Conservation (phyloP, 2,797 vertebrate species). For the Coregonus ussuriensis region DNA sequence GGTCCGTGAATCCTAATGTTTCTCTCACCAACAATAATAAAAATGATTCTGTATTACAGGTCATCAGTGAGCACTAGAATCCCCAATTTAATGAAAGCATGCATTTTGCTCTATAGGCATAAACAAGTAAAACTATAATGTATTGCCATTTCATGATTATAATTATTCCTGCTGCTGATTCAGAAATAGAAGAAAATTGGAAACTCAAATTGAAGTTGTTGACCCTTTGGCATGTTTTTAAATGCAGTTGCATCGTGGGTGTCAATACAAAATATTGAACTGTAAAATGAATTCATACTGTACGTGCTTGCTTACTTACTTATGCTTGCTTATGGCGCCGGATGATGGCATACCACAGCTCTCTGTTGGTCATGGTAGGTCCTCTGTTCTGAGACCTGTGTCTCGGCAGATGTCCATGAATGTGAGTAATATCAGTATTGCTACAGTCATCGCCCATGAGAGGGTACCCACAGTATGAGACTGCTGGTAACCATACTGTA, state of each 20-base stretch:
- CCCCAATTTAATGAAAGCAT: conserved; percentile 46
- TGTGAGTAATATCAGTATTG: not conserved
- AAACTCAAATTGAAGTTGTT: conserved; percentile 31
- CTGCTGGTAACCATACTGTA: not conserved
- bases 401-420: not conserved
- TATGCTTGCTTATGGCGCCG: not conserved
- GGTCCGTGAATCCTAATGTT: conserved; percentile 35
- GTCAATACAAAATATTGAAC: not conserved
- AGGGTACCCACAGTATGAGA: not conserved
- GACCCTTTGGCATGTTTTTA: conserved; percentile 19
- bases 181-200: conserved; percentile 25
- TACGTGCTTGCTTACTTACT: not conserved
- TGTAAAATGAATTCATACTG: not conserved
- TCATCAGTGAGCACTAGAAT: conserved; percentile 32
- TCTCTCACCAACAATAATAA: conserved; percentile 21
- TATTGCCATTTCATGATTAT: conserved; percentile 32
- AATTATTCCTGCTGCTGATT: conserved; percentile 29
- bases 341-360: not conserved
- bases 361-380: not conserved
- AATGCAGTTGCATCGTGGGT: not conserved
- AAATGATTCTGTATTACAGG: conserved; percentile 31
- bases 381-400: not conserved
- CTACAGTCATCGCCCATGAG: not conserved
- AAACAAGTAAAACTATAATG: conserved; percentile 25
- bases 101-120: conserved; percentile 22